These are phyloP conservation scores for Bucorvus abyssinicus DNA, from an alignment of 2,797 vertebrate species.

Conservation along the genomic window DNA sequence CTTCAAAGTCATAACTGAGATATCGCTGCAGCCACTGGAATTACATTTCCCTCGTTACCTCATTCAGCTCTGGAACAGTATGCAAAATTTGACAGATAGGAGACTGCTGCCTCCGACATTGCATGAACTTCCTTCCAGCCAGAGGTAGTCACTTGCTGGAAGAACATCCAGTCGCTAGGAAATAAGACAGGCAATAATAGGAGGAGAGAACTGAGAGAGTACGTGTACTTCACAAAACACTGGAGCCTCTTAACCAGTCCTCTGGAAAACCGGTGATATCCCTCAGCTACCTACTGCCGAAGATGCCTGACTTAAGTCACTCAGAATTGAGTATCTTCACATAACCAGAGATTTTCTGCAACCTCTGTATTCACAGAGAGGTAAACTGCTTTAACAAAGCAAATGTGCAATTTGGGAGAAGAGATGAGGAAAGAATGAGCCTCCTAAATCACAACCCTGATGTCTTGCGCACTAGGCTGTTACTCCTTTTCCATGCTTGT, in stretches of 20 bases:
- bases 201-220: neutral
- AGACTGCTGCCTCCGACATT: constrained; percentile 21
- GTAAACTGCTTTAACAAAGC: neutral
- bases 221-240: neutral
- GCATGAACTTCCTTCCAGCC: neutral
- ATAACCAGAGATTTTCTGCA: neutral
- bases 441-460: neutral
- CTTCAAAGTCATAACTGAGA: constrained; percentile 7
- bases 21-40: neutral
- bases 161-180: constrained; percentile 22
- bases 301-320: neutral
- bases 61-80: neutral
- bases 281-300: neutral
- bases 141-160: constrained; percentile 1
- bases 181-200: neutral
- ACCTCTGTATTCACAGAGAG: neutral
- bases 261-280: neutral
- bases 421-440: neutral
- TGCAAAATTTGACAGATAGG: constrained; percentile 11
- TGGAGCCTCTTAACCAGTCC: neutral
- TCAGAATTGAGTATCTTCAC: neutral
- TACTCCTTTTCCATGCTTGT: neutral
- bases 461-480: rapidly evolving
- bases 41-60: constrained; percentile 9
- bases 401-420: neutral